Evolutionary conservation across 2,888 invertebrate genomes (phyloP), one percentile per base, ranked within the genome.

Genomic region (Trichopoda pennipes): DNA sequence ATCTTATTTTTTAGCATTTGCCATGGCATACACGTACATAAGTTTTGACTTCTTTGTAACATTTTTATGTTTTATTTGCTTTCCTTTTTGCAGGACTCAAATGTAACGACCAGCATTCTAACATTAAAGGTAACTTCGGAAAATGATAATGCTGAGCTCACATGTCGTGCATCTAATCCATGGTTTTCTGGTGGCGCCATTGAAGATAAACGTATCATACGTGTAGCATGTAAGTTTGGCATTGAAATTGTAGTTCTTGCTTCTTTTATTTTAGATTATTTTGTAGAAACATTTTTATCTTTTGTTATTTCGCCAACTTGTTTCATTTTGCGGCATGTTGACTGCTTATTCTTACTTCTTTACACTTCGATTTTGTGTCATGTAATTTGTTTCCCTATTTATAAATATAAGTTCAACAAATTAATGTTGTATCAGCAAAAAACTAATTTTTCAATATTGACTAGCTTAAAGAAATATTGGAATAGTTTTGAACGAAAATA

Each of bases 131-230:
- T 96, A 60, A 93, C 94, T 83, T 93, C 95, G 80, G 95, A 95
- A 85, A 96, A 97, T 91, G 95, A 96, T 88, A 96, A 96, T 58
- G 94, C 95, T 85, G 95, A 95, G 90, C 93, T 97, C 83, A 94
- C 95, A 76, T 97, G 97, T 90, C 93, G 96, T 80, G 96, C 96
- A 77, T 95, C 96, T 90, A 97, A 97, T 92, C 95, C 96, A 0
- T 94, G 96, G 93, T 96, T 97, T 91, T 95, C 95, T 53, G 95
- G 95, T 77, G 95, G 95, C 86, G 94, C 94, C 66, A 92, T 95
- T 70, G 96, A 96, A 91, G 95, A 96, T 89, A 94, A 94, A 64
- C 93, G 94, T 87, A 93, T 94, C 85, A 93, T 97, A 86, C 94
- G 94, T 88, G 96, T 97, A 86, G 94, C 95, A 90, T 97, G 97